These are phyloP conservation scores for Zaprionus kolodkinae DNA, from an alignment of 1,140 invertebrate genomes.

Conservation along the genomic window DNA sequence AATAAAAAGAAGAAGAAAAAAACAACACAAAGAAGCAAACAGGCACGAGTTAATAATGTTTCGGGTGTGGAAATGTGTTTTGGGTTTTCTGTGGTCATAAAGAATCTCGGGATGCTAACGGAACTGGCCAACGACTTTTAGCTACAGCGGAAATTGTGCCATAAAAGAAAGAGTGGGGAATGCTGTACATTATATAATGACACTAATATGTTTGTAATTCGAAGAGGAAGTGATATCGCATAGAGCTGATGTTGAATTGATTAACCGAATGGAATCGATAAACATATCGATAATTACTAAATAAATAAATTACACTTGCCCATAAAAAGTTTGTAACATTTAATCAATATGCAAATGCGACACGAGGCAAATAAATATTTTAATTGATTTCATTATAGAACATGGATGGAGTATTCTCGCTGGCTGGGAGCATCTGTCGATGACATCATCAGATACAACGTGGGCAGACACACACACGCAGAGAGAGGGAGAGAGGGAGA, in stretches of 20 bases:
- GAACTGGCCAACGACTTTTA: slow-evolving; percentile 1
- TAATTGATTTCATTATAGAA: slow-evolving; percentile 74
- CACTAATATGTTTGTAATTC: slow-evolving; percentile 3
- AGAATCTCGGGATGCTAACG: slow-evolving; percentile 1
- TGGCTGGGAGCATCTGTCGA: slow-evolving; percentile 54
- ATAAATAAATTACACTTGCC: neutral
- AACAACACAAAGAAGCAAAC: neutral
- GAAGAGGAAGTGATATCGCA: neutral
- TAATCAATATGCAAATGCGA: slow-evolving; percentile 74
- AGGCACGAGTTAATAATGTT: slow-evolving; percentile 28
- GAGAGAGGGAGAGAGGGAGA: too few species aligned
- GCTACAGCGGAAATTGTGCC: neutral
- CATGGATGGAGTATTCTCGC: neutral
- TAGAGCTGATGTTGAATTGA: neutral
- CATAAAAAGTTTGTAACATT: slow-evolving; percentile 22
- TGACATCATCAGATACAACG: slow-evolving; percentile 51
- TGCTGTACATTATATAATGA: neutral
- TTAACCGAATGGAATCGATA: neutral
- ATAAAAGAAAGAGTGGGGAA: neutral
- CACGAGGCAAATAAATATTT: slow-evolving; percentile 67
- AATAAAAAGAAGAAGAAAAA: slow-evolving; percentile 31
- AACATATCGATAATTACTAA: neutral
- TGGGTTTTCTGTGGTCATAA: slow-evolving; percentile 20
- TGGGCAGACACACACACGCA: slow-evolving; percentile 10
- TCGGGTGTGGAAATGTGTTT: slow-evolving; percentile 8